Percentiles rank a stretch among this genome's conserved stretches.
Evolutionary conservation across 1,140 invertebrate species (phyloP).

Genomic region (Luehdorfia chinensis): DNA sequence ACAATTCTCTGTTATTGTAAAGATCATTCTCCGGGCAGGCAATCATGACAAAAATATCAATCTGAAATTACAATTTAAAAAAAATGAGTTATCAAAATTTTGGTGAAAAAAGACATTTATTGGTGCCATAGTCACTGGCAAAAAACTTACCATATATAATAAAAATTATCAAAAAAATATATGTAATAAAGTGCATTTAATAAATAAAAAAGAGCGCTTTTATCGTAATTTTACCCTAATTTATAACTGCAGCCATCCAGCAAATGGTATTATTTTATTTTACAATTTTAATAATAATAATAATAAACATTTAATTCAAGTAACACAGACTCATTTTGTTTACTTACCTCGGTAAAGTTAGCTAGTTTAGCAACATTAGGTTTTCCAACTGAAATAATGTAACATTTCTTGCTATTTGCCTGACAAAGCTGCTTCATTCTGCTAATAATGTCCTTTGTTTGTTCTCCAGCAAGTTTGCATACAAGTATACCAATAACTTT

Average conservation of each 20-base stretch:
- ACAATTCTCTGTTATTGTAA: slow-evolving; percentile 90
- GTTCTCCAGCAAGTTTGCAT: slow-evolving; percentile 89
- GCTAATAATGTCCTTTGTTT: slow-evolving; percentile 88
- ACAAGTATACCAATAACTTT: slow-evolving; percentile 91
- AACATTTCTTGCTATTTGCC: slow-evolving; percentile 88
- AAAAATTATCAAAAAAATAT: too few species aligned
- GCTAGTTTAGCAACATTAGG: slow-evolving; percentile 95
- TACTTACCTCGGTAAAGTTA: slow-evolving; percentile 90
- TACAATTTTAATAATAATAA: too few species aligned
- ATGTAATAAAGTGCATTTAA: too few species aligned
- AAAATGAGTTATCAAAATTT: too few species aligned
- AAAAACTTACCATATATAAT: too few species aligned
- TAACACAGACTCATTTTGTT: neutral
- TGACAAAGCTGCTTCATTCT: slow-evolving; percentile 86
- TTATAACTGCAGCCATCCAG: too few species aligned
- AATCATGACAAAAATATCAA: slow-evolving; percentile 94
- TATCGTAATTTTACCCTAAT: too few species aligned
- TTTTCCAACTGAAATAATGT: slow-evolving; percentile 95
- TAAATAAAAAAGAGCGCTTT: too few species aligned
- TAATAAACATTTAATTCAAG: too few species aligned
- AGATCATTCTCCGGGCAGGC: slow-evolving; percentile 93
- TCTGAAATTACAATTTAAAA: slow-evolving; percentile 69
- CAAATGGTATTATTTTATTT: too few species aligned
- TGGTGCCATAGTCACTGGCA: too few species aligned
- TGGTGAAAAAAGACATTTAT: too few species aligned